Percentiles rank a stretch among this genome's conserved stretches.
Evolutionary conservation across 2,888 invertebrate species (phyloP).

Genomic region (Mimachlamys varia): DNA sequence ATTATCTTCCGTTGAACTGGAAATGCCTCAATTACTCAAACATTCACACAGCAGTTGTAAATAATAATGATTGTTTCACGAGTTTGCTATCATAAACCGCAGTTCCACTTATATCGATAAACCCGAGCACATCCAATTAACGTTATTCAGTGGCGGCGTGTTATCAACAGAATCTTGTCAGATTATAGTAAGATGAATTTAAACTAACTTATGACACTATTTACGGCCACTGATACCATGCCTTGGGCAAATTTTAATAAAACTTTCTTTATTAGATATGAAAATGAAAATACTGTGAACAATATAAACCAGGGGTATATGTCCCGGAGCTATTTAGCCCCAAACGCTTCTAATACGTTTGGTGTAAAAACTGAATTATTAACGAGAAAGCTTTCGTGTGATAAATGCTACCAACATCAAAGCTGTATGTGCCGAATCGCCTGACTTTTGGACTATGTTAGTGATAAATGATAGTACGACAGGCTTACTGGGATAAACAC

Average conservation of each 20-base stretch:
- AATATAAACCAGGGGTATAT: neutral
- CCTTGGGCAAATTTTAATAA: neutral
- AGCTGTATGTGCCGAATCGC: neutral
- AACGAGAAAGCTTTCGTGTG: constrained; percentile 9
- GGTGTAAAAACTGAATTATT: constrained; percentile 16
- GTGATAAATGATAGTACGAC: constrained; percentile 22
- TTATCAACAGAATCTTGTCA: neutral
- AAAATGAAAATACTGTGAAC: neutral
- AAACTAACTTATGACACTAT: neutral
- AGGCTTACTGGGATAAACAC: neutral
- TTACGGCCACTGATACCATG: neutral
- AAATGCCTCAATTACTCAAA: neutral
- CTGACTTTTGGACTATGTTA: neutral
- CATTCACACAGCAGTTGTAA: neutral
- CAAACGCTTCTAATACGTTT: neutral
- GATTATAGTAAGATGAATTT: neutral
- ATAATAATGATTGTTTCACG: no score
- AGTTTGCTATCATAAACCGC: no score
- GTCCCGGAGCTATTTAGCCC: neutral
- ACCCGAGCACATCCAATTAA: neutral
- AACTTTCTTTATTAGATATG: constrained; percentile 28
- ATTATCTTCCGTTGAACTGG: no score
- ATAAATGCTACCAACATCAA: neutral
- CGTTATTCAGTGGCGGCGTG: neutral
- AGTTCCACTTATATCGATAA: neutral